phyloP scores from a whole-genome alignment of 2,113 vertebrate genomes.

The Microcebus murinus region DNA sequence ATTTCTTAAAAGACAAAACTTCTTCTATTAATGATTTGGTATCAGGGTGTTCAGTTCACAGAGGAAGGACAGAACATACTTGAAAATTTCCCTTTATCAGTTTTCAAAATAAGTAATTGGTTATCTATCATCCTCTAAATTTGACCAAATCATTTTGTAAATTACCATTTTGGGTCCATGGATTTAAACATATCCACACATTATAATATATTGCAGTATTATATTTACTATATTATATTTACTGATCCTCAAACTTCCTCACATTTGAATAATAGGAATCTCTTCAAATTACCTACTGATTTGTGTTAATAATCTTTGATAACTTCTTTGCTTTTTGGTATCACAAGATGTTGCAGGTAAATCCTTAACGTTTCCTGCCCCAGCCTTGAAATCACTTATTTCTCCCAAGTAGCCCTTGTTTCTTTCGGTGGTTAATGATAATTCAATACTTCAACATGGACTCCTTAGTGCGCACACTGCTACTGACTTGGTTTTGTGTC shows the following conservation, averaged over 20 bases:
- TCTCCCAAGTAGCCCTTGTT: background rate
- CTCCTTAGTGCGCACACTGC: background rate
- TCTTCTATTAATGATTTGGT: background rate
- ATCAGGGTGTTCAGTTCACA: background rate
- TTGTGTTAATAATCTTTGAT: background rate
- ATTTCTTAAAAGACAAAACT: background rate
- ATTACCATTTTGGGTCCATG: background rate
- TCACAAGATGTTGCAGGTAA: background rate
- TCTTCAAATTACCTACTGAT: background rate
- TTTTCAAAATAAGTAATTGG: background rate
- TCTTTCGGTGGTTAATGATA: background rate
- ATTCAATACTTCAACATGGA: background rate
- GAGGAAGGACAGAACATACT: background rate
- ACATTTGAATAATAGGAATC: background rate
- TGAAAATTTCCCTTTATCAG: background rate
- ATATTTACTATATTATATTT: background rate
- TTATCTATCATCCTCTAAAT: background rate
- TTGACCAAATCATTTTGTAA: background rate
- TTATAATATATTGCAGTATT: background rate
- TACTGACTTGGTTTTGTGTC: background rate
- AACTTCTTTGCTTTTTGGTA: background rate
- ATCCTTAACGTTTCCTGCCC: background rate
- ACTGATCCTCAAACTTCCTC: background rate
- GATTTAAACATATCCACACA: background rate
- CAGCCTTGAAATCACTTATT: background rate